Evolutionary conservation across 1,140 invertebrate species (phyloP), one percentile per base, ranked within the genome.

Genomic region (Eumeta japonica): DNA sequence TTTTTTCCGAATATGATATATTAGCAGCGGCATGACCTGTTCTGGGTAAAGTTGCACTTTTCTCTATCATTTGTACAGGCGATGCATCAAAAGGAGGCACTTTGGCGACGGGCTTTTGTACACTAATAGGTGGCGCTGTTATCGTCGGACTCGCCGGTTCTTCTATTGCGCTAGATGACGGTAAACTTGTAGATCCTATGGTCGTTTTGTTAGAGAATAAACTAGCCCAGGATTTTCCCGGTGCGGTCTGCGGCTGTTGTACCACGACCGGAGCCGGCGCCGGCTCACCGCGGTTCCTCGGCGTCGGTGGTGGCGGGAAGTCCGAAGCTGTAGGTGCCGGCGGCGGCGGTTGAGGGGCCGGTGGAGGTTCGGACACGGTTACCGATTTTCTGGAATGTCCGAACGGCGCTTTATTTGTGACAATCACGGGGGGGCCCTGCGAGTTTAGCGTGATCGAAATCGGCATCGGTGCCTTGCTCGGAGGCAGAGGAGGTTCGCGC

Each of bases 51-150:
- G 53, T 42, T 2, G 56, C 46, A 16, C 43, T 48, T 35, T 76
- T 75, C 3, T 66, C 61, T 11, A 48, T 28, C 2, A 46, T 50
- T 41, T 66, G 63, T 10, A 67, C 44, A 3, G 70, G 72, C 0
- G 74, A 77, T 0, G 75, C 76, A 30, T 81, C 79, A 47, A 66
- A 81, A 13, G 79, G 79, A 5, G 73, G 73, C 11, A 81, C 79
- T 55, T 81, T 81, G 11, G 79, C 79, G 7, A 81, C 74, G 1
- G 79, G 79, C 46, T 79, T 81, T 19, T 76, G 78, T 16, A 76
- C 42, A 42, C 56, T 68, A 0, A 48, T 38, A 3, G 62, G 54
- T 1, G 66, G 59, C 0, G 52, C 33, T 2, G 54, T 16, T 5
- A 55, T 55, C 0, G 66, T 71, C 10, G 68, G 66, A 29, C 59